Evolutionary conservation across 2,113 vertebrate genomes (phyloP).

Genomic region (Dinomys branickii): DNA sequence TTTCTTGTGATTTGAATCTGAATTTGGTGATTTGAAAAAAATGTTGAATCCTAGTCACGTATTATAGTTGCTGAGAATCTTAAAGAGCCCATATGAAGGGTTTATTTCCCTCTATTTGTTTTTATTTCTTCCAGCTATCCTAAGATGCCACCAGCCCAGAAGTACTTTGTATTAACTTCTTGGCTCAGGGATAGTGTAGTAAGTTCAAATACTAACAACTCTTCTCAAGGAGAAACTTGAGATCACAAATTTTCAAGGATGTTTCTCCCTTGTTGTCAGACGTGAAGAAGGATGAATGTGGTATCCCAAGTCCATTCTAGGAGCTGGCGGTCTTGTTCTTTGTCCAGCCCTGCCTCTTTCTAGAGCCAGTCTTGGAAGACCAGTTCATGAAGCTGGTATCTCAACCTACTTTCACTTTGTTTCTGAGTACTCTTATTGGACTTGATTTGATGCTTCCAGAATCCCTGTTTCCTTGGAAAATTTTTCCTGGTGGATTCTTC

Average conservation of each 20-base stretch:
- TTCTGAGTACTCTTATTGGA: neutral
- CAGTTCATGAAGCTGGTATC: neutral
- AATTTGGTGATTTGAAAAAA: slow-evolving; percentile 1
- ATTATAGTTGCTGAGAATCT: neutral
- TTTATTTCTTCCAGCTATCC: neutral
- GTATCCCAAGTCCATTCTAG: neutral
- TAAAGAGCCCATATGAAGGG: neutral
- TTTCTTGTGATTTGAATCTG: neutral
- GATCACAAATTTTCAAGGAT: neutral
- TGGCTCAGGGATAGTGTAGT: neutral
- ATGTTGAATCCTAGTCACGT: neutral
- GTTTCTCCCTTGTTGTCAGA: neutral
- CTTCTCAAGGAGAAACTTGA: neutral
- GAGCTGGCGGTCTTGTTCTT: neutral
- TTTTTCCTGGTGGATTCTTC: neutral
- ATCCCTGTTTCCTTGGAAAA: neutral
- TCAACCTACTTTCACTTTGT: neutral
- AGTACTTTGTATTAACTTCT: neutral
- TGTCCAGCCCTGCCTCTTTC: neutral
- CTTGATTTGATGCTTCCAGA: neutral
- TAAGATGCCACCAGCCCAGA: neutral
- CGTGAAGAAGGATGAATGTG: neutral
- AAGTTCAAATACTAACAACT: neutral
- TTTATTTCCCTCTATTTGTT: neutral
- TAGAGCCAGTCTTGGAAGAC: neutral